Base-by-base conservation (phyloP, 1,140 invertebrate genomes). In the Mylabris phalerata region DNA sequence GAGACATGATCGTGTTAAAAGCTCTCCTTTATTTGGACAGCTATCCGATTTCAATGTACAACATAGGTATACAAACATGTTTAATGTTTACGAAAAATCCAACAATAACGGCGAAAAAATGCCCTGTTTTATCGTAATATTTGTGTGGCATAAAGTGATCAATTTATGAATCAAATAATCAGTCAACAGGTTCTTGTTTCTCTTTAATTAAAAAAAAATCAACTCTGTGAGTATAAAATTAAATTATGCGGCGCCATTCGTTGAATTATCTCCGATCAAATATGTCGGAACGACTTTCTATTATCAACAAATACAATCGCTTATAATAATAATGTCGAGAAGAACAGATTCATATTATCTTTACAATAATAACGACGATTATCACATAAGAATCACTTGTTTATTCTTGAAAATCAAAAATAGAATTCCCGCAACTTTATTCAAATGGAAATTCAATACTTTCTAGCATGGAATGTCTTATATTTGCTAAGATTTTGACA, bases 11-110 rank as follows among this genome's bases (percentile, higher is more conserved):
- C 51, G 51, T 42, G 41, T 45, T 54, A 54, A 54, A 54, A 54
- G 43, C 51, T 54, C 45, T 54, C 51, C 51, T 54, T 54, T 54
- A 54, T 54, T 54, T 54, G 42, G 41, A 54, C 42, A 45, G 51
- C 19, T 19, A 54, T 54, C 45, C 51, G 51, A 54, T 54, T 54
- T 54, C 46, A 27, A 45, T 54, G 41, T 32, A 44, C 40, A 43
- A 24, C 51, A 25, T 32, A 32, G 5, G 46, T 54, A 54, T 45
- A 46, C 42, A 54, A 43, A 54, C 42, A 54, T 45, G 43, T 54
- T 54, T 45, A 13, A 45, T 54, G 32, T 32, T 32, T 32, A 32
- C 32, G 4, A 5, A 32, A 5, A 32, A 5, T 32, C 7, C 32
- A 7, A 32, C 32, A 7, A 32, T 32, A 32, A 32, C 7, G 4